Evolutionary conservation across 1,140 invertebrate species (phyloP), one percentile per base, ranked within the genome.

Genomic region (Megalopta genalis): DNA sequence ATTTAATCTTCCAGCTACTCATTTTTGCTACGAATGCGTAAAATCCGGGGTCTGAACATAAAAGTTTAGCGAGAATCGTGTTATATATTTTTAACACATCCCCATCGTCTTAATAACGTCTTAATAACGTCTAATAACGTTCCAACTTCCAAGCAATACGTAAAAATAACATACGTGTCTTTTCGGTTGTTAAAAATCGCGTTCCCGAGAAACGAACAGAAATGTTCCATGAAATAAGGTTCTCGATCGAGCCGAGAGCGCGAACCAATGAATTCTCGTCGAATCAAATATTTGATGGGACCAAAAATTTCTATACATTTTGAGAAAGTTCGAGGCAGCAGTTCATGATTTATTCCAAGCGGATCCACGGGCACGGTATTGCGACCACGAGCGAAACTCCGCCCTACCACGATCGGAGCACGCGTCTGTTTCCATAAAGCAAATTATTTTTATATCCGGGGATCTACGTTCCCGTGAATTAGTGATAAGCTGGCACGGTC

Each of bases 371-470:
- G 60, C 84, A 79, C 72, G 46, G 82, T 67, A 64, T 66, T 69
- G 71, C 67, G 77, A 82, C 75, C 74, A 77, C 62, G 66, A 80
- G 65, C 73, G 83, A 46, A 81, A 72, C 75, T 81, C 73, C 80
- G 67, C 74, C 63, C 62, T n/a, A 65, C 63, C 57, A 82, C 60
- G 76, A 86, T 76, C 78, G 80, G 16, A 81, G 86, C 87, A 86
- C 89, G 86, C 89, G 89, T 91, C 90, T 90, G 89, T 90, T 91
- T 90, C 89, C 90, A 90, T 90, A 90, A 90, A 90, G 84, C 88
- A 88, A 91, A 91, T 91, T 91, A 91, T 91, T 91, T 91, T 90
- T 91, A 90, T 90, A 90, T 90, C 89, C 86, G 64, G 81, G 89
- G 89, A 90, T 90, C 84, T 87, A 77, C 83, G 88, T 86, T 88